These are phyloP conservation scores for Labia minor DNA, from an alignment of 2,888 invertebrate species.

Conservation along the genomic window DNA sequence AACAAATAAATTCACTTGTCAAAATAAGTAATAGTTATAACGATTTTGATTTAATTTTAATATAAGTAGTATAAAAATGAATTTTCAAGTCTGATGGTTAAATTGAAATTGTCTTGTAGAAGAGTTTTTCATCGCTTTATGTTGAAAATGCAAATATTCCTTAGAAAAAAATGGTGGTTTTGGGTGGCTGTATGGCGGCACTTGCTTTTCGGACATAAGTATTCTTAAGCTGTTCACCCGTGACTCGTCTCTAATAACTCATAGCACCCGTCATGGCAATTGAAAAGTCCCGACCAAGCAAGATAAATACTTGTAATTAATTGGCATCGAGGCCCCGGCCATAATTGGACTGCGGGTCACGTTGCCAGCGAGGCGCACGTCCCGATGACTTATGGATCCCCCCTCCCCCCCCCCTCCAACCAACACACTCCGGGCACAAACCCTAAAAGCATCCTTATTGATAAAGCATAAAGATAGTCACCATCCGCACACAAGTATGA, in stretches of 20 bases:
- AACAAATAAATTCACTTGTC: too few relatives aligned
- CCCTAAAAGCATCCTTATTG: constrained; percentile 16
- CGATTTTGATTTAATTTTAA: too few relatives aligned
- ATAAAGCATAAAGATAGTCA: constrained; percentile 13
- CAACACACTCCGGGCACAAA: constrained; percentile 28
- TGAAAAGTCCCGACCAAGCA: constrained; percentile 21
- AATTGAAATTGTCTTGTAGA: too few relatives aligned
- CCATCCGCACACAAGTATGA: not conserved
- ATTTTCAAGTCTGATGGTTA: too few relatives aligned
- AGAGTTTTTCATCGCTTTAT: too few relatives aligned
- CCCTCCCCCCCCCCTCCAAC: constrained; percentile 34
- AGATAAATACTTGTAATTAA: constrained; percentile 13
- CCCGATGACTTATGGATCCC: constrained; percentile 39
- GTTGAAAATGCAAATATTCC: too few relatives aligned
- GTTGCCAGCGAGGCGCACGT: constrained; percentile 31
- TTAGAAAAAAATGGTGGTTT: too few relatives aligned
- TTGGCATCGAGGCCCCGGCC: constrained; percentile 17
- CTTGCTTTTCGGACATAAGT: not conserved
- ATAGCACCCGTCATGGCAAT: constrained; percentile 25
- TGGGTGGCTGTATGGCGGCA: too few relatives aligned
- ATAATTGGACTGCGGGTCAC: constrained; percentile 20
- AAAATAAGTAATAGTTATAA: too few relatives aligned
- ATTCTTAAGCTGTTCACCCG: constrained; percentile 13
- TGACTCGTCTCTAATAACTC: constrained; percentile 8
- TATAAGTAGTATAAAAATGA: too few relatives aligned